phyloP scores from a whole-genome alignment of 2,888 invertebrate species.

The Lamellibrachia columna region DNA sequence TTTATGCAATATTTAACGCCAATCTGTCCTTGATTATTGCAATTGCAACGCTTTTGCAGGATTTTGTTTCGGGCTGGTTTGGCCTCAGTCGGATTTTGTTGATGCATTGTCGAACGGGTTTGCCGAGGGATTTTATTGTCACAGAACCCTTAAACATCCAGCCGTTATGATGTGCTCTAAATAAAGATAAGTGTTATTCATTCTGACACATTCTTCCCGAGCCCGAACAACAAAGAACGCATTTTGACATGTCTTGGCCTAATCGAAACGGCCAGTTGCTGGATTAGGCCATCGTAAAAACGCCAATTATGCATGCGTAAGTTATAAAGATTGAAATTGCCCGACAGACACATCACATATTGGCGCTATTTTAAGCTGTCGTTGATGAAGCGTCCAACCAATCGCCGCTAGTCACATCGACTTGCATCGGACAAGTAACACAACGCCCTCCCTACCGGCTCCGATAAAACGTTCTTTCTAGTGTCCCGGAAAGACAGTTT shows the following conservation, averaged over 20 bases:
- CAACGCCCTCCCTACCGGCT: not conserved
- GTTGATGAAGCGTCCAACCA: not conserved
- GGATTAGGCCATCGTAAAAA: not conserved
- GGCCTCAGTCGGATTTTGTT: not conserved
- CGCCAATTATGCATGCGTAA: conserved; percentile 10
- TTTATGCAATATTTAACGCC: too few relatives aligned
- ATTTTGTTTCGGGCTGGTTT: too few relatives aligned
- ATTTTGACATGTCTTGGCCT: conserved; percentile 3
- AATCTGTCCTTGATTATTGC: too few relatives aligned
- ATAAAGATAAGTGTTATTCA: not conserved
- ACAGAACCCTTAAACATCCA: not conserved
- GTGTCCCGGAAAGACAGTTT: not conserved
- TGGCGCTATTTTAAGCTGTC: not conserved
- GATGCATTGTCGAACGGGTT: not conserved
- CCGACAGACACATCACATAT: not conserved
- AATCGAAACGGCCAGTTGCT: conserved; percentile 9
- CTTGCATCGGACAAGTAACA: not conserved
- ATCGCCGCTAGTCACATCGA: not conserved
- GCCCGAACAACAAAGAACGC: not conserved
- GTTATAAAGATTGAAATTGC: conserved; percentile 16
- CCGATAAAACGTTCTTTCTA: not conserved
- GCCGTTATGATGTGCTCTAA: not conserved
- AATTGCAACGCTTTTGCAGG: too few relatives aligned
- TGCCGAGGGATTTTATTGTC: not conserved
- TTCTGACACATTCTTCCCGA: not conserved